Percentiles rank a stretch among this genome's conserved stretches.
phyloP scores from a whole-genome alignment of 2,797 vertebrate genomes.

The Gouania willdenowi region DNA sequence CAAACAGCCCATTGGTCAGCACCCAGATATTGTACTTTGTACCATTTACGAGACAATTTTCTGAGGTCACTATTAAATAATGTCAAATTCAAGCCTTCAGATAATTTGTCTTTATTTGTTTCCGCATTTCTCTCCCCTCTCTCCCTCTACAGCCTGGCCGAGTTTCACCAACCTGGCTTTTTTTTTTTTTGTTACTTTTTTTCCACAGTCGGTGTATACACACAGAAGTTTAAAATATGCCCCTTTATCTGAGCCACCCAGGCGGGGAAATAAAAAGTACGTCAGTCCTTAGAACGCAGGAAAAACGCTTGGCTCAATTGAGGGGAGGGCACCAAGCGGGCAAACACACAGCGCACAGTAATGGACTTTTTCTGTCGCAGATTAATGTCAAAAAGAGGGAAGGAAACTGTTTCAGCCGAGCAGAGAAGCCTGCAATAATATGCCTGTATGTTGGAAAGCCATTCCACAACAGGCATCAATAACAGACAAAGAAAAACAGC shows the following conservation, averaged over 20 bases:
- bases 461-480: slow-evolving; percentile 23
- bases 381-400: slow-evolving; percentile 41
- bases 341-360: slow-evolving; percentile 48
- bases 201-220: slow-evolving; percentile 59
- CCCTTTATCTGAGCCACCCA: slow-evolving; percentile 78
- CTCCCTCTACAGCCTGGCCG: slow-evolving; percentile 18
- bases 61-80: slow-evolving; percentile 28
- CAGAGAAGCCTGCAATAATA: slow-evolving; percentile 69
- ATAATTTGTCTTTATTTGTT: slow-evolving; percentile 29
- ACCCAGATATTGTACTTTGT: slow-evolving; percentile 10
- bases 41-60: slow-evolving; percentile 4
- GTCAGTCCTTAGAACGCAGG: slow-evolving; percentile 74
- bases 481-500: slow-evolving; percentile 12
- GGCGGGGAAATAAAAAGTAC: slow-evolving; percentile 75
- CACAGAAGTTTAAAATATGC: slow-evolving; percentile 72
- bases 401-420: slow-evolving; percentile 68
- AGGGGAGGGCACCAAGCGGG: slow-evolving; percentile 59
- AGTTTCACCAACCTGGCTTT: slow-evolving; percentile 53
- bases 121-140: slow-evolving; percentile 7
- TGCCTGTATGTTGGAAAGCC: slow-evolving; percentile 47
- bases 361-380: slow-evolving; percentile 43
- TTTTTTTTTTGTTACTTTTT: too few species aligned
- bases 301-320: slow-evolving; percentile 67
- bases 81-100: slow-evolving; percentile 18
- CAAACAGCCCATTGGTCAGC: slow-evolving; percentile 24